Base-by-base conservation (phyloP, 1,140 invertebrate genomes). In the Leptoteleia sp. region DNA sequence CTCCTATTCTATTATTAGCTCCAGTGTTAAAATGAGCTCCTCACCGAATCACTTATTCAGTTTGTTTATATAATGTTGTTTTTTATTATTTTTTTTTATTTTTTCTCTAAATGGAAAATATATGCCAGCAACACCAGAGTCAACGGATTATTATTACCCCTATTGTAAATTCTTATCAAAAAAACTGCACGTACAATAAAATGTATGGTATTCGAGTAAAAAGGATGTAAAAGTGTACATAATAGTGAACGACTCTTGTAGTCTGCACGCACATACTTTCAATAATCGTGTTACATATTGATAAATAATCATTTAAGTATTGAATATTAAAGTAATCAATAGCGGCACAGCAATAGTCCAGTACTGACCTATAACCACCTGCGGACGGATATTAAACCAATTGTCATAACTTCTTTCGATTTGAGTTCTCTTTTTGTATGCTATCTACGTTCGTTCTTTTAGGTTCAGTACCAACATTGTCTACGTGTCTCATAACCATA, bases 301-400 rank as follows among this genome's bases (percentile, higher is more conserved):
- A 57, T 64, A 73, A 72, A 67, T 71, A 47, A 25, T 81, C 82
- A 84, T 79, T 80, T 83, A 81, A 81, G 59, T 79, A 54, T 65
- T 65, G 62, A 71, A 64, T 55, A 71, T 81, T 83, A 84, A 88
- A 84, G 64, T 83, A 87, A 87, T 82, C 83, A 88, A 87, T 87
- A 88, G 86, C 85, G 85, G 85, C 85, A 88, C 57, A 62, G 54
- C 83, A 83, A 87, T 88, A 89, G 87, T 89, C 87, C 85, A 82
- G 88, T 89, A 89, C 88, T 89, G 88, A 89, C 88, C 88, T 88
- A 88, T 89, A 88, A 89, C 81, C 85, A 88, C 83, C 81, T 85
- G 87, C 87, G 87, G 88, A 88, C 87, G 87, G 88, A 88, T 84
- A 82, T 82, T 85, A 82, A n/a, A 86, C 81, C 59, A 77, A 65